Percentiles rank a stretch among this genome's conserved stretches.
phyloP scores from a whole-genome alignment of 2,113 vertebrate species.

The Pangasianodon hypophthalmus region DNA sequence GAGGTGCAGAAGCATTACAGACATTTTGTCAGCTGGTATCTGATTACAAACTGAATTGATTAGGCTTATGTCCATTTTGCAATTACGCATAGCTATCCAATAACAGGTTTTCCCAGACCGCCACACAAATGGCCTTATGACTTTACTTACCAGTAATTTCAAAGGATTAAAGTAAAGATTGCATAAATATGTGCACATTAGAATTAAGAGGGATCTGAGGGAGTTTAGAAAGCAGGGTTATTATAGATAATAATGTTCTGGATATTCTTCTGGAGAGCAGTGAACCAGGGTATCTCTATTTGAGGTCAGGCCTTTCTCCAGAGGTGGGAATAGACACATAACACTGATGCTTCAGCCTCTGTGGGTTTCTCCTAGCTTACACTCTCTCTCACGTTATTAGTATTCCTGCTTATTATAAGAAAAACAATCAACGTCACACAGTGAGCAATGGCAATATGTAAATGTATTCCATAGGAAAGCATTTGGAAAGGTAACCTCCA shows the following conservation, averaged over 20 bases:
- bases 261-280: background rate
- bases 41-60: background rate
- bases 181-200: background rate
- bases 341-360: constrained; percentile 21
- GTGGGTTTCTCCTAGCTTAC: background rate
- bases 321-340: constrained; percentile 8
- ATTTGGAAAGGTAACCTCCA: background rate
- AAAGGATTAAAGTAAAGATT: background rate
- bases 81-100: background rate
- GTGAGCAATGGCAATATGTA: background rate
- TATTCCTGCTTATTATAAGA: constrained; percentile 11
- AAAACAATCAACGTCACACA: background rate
- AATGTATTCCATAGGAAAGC: background rate
- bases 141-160: background rate
- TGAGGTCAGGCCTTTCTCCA: constrained; percentile 38
- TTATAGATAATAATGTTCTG: background rate
- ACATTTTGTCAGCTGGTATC: background rate
- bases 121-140: background rate
- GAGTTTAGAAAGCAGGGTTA: background rate
- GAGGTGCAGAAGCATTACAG: too few species aligned
- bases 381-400: background rate
- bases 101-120: background rate
- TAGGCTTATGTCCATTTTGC: background rate
- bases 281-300: constrained; percentile 39
- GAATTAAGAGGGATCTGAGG: background rate